Conservation (phyloP, 2,888 invertebrate genomes). For the Therioaphis trifolii region DNA sequence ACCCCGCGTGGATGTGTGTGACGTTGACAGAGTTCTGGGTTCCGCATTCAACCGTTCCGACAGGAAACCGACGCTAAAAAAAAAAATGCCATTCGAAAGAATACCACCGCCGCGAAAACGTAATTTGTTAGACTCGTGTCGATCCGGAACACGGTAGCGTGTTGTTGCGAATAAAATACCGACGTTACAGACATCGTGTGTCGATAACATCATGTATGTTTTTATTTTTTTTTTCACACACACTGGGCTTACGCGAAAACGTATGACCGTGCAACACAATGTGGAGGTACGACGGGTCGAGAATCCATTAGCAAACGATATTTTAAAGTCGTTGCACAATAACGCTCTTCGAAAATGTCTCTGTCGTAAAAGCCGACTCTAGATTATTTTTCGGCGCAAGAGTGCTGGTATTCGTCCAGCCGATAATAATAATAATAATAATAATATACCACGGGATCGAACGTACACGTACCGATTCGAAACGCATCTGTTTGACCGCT, state of each 20-base stretch:
- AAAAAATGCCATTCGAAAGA: slow-evolving; percentile 25
- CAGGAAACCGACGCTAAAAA: slow-evolving; percentile 33
- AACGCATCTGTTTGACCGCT: slow-evolving; percentile 12
- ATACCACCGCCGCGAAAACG: background rate
- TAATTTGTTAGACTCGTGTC: slow-evolving; percentile 39
- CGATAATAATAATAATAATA: background rate
- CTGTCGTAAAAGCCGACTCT: no score
- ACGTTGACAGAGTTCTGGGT: slow-evolving; percentile 44
- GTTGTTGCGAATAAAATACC: slow-evolving; percentile 21
- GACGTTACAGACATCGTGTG: background rate
- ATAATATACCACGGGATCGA: background rate
- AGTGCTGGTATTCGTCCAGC: background rate
- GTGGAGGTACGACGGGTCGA: no score
- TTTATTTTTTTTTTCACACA: slow-evolving; percentile 9
- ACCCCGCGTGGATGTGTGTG: slow-evolving; percentile 48
- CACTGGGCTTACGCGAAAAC: slow-evolving; percentile 34
- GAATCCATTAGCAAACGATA: slow-evolving; percentile 56
- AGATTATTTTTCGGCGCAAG: no score
- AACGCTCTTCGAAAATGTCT: slow-evolving; percentile 7
- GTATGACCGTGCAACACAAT: background rate
- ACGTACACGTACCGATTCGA: background rate
- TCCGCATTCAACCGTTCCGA: slow-evolving; percentile 11
- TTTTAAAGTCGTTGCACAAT: background rate
- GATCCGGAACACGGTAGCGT: slow-evolving; percentile 48
- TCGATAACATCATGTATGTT: background rate